These are phyloP conservation scores for Chelonia mydas DNA, from an alignment of 2,797 vertebrate genomes.

Conservation along the genomic window DNA sequence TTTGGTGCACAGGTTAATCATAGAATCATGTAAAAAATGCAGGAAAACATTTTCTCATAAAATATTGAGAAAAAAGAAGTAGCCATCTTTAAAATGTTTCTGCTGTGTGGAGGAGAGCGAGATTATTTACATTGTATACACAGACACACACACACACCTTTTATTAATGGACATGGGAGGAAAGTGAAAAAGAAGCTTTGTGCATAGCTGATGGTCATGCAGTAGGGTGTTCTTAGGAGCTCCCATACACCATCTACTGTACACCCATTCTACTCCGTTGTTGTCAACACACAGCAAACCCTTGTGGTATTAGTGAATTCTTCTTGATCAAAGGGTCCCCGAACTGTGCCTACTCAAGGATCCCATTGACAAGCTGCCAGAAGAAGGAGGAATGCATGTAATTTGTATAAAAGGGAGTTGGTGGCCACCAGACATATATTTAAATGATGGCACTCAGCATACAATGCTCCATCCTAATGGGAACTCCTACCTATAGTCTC, in stretches of 20 bases:
- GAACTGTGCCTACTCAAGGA: accelerated
- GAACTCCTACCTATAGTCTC: background rate
- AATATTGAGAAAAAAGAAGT: background rate
- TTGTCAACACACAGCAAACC: background rate
- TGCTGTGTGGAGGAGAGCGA: background rate
- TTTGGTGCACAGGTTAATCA: background rate
- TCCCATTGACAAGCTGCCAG: background rate
- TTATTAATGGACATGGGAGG: background rate
- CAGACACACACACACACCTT: background rate
- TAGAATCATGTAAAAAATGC: background rate
- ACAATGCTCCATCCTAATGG: background rate
- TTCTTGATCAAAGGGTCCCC: background rate
- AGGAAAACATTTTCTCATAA: background rate
- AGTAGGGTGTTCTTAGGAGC: background rate
- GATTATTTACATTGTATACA: background rate
- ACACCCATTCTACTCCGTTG: accelerated
- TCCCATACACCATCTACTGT: background rate
- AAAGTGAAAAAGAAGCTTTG: background rate
- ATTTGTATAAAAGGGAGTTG: background rate
- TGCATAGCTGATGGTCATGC: background rate
- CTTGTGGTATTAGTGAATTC: background rate
- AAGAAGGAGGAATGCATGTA: background rate
- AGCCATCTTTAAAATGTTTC: background rate
- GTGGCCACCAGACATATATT: accelerated
- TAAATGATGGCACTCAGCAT: background rate